Conservation (phyloP, 2,113 vertebrate genomes). For the Onychostoma macrolepis region DNA sequence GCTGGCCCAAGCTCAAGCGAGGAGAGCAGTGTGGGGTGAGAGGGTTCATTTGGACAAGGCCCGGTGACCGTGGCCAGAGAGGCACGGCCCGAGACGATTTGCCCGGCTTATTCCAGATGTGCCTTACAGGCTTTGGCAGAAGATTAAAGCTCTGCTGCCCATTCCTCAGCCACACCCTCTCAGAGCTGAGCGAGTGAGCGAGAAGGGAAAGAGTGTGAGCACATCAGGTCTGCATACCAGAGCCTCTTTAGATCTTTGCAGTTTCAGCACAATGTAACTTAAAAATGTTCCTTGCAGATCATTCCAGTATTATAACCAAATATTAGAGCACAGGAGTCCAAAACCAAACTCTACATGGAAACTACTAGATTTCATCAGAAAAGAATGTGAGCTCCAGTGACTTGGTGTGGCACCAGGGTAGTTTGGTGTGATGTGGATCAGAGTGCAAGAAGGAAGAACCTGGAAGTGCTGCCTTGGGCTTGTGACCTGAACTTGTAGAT, state of each 20-base stretch:
- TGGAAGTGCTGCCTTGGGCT: not conserved
- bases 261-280: constrained; percentile 12
- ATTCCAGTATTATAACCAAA: constrained; percentile 12
- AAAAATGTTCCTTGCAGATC: constrained; percentile 11
- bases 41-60: constrained; percentile 57
- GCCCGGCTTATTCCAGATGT: constrained; percentile 49
- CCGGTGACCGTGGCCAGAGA: constrained; percentile 27
- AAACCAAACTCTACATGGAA: constrained; percentile 30
- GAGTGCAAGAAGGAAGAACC: not conserved
- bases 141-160: constrained; percentile 29
- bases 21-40: constrained; percentile 38
- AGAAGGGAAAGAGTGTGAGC: constrained; percentile 9
- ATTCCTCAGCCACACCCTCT: constrained; percentile 6
- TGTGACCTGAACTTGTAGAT: not conserved
- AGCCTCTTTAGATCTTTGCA: not conserved
- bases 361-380: constrained; percentile 31
- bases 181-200: not conserved
- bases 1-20: constrained; percentile 42
- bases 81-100: constrained; percentile 4
- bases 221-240: constrained; percentile 26
- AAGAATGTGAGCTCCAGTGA: constrained; percentile 9
- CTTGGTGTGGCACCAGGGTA: not conserved
- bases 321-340: not conserved
- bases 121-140: constrained; percentile 19
- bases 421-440: not conserved